Base-by-base conservation (phyloP, 2,888 invertebrate species). In the Marronus borbonicus region DNA sequence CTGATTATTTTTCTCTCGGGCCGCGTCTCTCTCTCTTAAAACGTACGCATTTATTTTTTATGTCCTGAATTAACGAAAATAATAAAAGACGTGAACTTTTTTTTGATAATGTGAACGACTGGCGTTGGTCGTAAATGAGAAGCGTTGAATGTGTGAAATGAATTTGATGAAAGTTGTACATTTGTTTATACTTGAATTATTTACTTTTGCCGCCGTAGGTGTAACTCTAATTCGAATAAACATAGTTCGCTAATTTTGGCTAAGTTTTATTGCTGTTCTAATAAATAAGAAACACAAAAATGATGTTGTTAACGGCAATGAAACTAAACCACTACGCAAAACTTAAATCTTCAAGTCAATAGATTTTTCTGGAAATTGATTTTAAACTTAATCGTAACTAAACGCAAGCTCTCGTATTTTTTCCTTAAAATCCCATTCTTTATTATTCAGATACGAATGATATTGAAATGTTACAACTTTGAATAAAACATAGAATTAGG, bases 11-110 rank as follows among this genome's bases (percentile, higher is more conserved):
- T 70, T 58, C 70, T 70, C 70, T 55, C 55, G 55, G 65, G 65
- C 76, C 65, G 55, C 65, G 66, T 76, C 66, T 76, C 65, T 76
- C 66, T 66, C 65, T 65, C 76, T 65, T n/a, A 64, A 76, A 76
- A 62, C 76, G 70, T 76, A 62, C 76, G 55, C 66, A 64, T 75
- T 76, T 76, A 76, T 39, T 76, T 76, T 76, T 76, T 76, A 76
- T 76, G 66, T 76, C 50, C 66, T 55, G 76, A 55, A 76, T 76
- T 70, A 70, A 70, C 70, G 70, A 70, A 70, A 70, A 70, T 70
- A 70, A 70, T 70, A 70, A 70, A 70, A 70, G 70, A 70, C 70
- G 55, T 70, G 70, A 70, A 70, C 70, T 70, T 70, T 70, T 70
- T 69, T 14, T 52, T 58, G 58, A 70, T 70, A 70, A 69, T 52